Conservation (phyloP, 2,888 invertebrate genomes). For the Synergus itoensis region DNA sequence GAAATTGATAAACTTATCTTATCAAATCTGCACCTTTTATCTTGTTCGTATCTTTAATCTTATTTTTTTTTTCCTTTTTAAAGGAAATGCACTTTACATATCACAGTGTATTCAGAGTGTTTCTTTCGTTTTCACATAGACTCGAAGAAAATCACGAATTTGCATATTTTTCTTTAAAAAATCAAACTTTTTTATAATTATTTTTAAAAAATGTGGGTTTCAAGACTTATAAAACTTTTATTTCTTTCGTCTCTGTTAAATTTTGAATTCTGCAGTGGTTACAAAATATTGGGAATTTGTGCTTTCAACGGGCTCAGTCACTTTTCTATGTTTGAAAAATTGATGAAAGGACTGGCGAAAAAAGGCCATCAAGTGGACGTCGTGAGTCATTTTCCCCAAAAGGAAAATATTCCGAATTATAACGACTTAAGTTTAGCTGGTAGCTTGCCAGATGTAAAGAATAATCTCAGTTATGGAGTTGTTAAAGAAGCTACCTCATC, state of each 20-base stretch:
- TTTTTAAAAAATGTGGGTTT: too few species aligned
- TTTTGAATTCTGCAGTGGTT: conserved; percentile 33
- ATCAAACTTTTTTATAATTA: too few species aligned
- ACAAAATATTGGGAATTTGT: conserved; percentile 76
- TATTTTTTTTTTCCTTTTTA: too few species aligned
- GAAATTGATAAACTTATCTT: too few species aligned
- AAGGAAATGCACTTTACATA: too few species aligned
- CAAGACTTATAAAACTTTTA: too few species aligned
- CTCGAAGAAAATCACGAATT: too few species aligned
- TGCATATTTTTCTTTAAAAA: too few species aligned
- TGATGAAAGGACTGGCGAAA: conserved; percentile 75
- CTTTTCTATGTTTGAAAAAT: conserved; percentile 75
- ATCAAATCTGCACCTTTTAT: too few species aligned
- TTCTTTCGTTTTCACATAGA: too few species aligned
- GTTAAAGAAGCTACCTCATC: background rate
- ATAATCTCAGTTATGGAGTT: conserved; percentile 2
- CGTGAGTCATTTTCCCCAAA: conserved; percentile 69
- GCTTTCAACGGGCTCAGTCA: conserved; percentile 77
- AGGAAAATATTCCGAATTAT: conserved; percentile 65
- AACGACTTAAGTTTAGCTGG: conserved; percentile 64
- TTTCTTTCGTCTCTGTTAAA: background rate
- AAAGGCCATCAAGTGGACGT: conserved; percentile 77
- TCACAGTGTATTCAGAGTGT: too few species aligned
- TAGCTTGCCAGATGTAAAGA: background rate
- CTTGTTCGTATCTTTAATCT: too few species aligned